A percentile compares a stretch with the other conserved stretches of the same genome.
These are phyloP conservation scores for Frieseomelitta varia DNA, from an alignment of 1,140 invertebrate species.

Conservation along the genomic window DNA sequence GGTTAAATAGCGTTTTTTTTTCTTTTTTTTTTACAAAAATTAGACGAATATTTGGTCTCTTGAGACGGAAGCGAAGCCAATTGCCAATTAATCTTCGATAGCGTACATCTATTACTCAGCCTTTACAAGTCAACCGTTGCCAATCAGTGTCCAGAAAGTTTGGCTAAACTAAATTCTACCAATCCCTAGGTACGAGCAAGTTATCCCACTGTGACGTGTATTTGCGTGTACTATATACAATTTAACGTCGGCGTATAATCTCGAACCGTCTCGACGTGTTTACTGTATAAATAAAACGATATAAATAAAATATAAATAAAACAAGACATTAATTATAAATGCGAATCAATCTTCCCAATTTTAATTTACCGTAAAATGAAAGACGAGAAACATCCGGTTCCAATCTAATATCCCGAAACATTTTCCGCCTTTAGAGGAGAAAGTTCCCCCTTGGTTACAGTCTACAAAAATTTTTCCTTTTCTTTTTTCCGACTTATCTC, in stretches of 20 bases:
- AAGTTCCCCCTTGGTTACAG: slow-evolving; percentile 16
- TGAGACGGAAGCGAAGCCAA: neutral
- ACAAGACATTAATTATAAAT: neutral
- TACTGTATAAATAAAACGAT: too few species aligned
- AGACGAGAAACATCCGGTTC: neutral
- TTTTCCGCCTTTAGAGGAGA: neutral
- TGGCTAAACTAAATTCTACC: neutral
- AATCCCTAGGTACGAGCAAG: neutral
- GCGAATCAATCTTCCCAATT: neutral
- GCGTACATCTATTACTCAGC: neutral
- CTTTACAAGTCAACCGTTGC: neutral
- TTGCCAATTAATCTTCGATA: neutral
- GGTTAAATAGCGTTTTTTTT: too few species aligned
- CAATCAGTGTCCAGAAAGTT: neutral
- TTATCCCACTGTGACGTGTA: neutral
- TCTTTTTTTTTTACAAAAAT: neutral
- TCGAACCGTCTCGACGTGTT: neutral
- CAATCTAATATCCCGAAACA: slow-evolving; percentile 49
- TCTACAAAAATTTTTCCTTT: neutral
- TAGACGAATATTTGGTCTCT: neutral
- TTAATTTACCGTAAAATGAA: neutral
- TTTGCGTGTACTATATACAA: too few species aligned
- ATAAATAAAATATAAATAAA: too few species aligned
- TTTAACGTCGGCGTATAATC: neutral
- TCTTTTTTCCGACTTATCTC: slow-evolving; percentile 47